Evolutionary conservation across 2,888 invertebrate species (phyloP).

Genomic region (Eulithis testata): DNA sequence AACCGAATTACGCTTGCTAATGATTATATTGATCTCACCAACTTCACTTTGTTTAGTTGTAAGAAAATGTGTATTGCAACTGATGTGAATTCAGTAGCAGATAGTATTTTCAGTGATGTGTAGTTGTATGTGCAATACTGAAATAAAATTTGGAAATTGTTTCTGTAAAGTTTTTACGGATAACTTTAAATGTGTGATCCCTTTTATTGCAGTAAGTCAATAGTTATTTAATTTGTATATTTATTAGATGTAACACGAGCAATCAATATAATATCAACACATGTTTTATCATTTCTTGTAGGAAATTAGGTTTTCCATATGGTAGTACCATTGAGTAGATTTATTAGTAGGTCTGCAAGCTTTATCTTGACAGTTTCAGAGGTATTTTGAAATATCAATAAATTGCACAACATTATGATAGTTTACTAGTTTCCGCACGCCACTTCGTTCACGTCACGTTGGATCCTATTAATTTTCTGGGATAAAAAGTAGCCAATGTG

Average conservation of each 20-base stretch:
- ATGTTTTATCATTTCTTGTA: background rate
- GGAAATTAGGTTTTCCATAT: conserved; percentile 17
- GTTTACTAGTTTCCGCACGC: no score
- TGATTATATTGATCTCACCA: conserved; percentile 52
- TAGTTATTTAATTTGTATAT: conserved; percentile 41
- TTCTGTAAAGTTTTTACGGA: conserved; percentile 1
- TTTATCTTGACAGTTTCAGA: no score
- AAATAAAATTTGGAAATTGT: background rate
- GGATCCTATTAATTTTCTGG: no score
- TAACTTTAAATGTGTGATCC: conserved; percentile 22
- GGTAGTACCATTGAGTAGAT: conserved; percentile 5
- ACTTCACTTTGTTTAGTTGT: conserved; percentile 66
- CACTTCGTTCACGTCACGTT: no score
- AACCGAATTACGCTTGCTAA: conserved; percentile 46
- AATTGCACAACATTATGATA: no score
- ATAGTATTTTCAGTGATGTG: conserved; percentile 70
- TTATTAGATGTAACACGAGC: no score
- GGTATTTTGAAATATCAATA: no score
- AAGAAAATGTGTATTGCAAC: conserved; percentile 46
- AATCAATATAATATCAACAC: background rate
- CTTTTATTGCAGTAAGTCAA: conserved; percentile 63
- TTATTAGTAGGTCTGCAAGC: no score
- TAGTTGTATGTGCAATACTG: conserved; percentile 38
- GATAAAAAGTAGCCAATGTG: no score
- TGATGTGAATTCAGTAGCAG: conserved; percentile 70